Percentiles rank a stretch among this genome's conserved stretches.
Conservation (phyloP, 2,797 vertebrate species). For the Pogonophryne albipinna region DNA sequence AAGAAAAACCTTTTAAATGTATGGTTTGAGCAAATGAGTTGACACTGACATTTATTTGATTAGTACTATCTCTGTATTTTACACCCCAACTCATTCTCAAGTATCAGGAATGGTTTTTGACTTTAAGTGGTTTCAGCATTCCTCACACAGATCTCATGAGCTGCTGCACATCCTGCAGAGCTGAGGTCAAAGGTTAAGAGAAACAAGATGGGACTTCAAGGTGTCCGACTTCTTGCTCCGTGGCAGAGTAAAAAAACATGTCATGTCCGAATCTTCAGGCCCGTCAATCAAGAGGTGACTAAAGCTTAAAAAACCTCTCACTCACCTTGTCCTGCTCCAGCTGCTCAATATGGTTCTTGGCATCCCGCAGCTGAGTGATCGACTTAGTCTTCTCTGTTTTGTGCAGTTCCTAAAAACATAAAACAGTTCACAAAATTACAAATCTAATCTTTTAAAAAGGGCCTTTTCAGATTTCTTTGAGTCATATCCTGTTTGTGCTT, state of each 20-base stretch:
- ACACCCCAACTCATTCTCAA: constrained; percentile 26
- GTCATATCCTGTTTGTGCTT: constrained; percentile 6
- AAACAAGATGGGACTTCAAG: constrained; percentile 49
- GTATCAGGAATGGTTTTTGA: constrained; percentile 37
- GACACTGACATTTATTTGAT: constrained; percentile 8
- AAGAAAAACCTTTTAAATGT: constrained; percentile 8
- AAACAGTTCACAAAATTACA: constrained; percentile 29
- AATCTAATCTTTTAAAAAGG: constrained; percentile 1
- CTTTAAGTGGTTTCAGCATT: constrained; percentile 55
- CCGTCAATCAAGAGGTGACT: constrained; percentile 31
- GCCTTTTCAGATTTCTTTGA: not conserved
- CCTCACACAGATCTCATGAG: constrained; percentile 49
- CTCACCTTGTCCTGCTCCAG: constrained; percentile 99
- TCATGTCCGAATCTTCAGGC: constrained; percentile 22
- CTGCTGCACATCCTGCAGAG: constrained; percentile 50
- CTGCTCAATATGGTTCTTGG: constrained; percentile 97
- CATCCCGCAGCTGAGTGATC: constrained; percentile 96
- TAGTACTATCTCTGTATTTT: constrained; percentile 9
- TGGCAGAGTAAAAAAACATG: constrained; percentile 42
- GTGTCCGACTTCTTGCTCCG: constrained; percentile 44
- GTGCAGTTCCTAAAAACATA: constrained; percentile 91
- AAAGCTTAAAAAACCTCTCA: constrained; percentile 15
- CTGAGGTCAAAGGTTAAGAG: constrained; percentile 71
- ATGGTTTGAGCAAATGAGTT: not conserved
- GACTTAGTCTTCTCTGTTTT: constrained; percentile 96